phyloP scores from a whole-genome alignment of 2,888 invertebrate species.

The Cantharis nigra region DNA sequence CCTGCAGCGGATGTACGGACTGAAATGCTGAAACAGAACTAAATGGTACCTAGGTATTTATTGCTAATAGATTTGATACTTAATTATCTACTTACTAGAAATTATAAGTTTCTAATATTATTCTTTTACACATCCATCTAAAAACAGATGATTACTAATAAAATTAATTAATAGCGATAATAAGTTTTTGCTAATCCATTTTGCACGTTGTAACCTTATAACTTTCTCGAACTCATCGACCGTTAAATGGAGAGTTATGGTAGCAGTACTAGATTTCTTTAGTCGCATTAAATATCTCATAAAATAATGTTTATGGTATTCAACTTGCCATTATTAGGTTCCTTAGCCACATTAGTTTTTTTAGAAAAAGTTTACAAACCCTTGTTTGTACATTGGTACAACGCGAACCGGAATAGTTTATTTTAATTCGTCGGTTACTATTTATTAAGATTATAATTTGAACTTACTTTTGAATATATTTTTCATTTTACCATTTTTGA shows the following conservation, averaged over 20 bases:
- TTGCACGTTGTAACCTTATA: background rate
- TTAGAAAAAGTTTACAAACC: background rate
- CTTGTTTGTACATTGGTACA: background rate
- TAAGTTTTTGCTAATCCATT: background rate
- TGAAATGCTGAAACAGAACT: background rate
- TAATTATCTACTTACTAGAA: background rate
- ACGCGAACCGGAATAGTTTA: too few relatives aligned
- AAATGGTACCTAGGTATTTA: background rate
- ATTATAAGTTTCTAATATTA: background rate
- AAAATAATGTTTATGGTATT: background rate
- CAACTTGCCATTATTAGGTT: background rate
- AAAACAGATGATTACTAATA: background rate
- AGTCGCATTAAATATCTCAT: background rate
- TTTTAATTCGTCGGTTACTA: too few relatives aligned
- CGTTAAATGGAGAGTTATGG: background rate
- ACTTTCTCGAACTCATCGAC: background rate
- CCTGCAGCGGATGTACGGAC: background rate
- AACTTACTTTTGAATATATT: background rate
- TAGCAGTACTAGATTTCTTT: background rate
- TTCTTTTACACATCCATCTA: background rate
- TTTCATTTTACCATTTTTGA: background rate
- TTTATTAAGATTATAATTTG: background rate
- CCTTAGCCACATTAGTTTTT: background rate
- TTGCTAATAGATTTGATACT: background rate
- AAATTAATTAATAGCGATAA: background rate